These are phyloP conservation scores for Aspiorhynchus laticeps DNA, from an alignment of 2,113 vertebrate genomes.

Conservation along the genomic window DNA sequence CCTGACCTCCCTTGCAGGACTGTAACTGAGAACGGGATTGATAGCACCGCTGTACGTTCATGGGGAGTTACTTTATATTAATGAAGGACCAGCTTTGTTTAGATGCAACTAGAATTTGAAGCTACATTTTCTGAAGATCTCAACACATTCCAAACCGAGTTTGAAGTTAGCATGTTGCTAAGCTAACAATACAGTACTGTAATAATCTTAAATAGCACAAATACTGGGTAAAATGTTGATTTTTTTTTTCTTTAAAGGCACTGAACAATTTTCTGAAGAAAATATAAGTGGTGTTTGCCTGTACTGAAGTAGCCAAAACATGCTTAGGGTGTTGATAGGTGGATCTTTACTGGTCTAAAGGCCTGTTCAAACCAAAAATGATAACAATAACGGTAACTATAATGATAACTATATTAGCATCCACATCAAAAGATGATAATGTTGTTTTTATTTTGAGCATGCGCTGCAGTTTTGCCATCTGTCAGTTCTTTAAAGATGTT, in stretches of 20 bases:
- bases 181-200: background rate
- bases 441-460: background rate
- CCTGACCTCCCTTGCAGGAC: constrained; percentile 1
- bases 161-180: background rate
- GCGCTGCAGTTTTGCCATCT: background rate
- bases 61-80: background rate
- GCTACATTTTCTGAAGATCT: background rate
- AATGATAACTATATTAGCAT: background rate
- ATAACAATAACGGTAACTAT: background rate
- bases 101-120: background rate
- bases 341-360: background rate
- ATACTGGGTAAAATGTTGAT: background rate
- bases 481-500: background rate
- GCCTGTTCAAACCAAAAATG: background rate
- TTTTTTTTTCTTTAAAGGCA: too few relatives aligned
- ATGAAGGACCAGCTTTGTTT: background rate
- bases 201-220: background rate
- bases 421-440: background rate
- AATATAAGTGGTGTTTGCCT: too few relatives aligned
- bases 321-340: too few relatives aligned
- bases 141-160: background rate
- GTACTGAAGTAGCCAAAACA: too few relatives aligned
- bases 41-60: background rate
- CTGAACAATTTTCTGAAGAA: too few relatives aligned
- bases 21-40: background rate